Conservation (phyloP, 2,888 invertebrate species). For the Rhimphoctona megacephalus region DNA sequence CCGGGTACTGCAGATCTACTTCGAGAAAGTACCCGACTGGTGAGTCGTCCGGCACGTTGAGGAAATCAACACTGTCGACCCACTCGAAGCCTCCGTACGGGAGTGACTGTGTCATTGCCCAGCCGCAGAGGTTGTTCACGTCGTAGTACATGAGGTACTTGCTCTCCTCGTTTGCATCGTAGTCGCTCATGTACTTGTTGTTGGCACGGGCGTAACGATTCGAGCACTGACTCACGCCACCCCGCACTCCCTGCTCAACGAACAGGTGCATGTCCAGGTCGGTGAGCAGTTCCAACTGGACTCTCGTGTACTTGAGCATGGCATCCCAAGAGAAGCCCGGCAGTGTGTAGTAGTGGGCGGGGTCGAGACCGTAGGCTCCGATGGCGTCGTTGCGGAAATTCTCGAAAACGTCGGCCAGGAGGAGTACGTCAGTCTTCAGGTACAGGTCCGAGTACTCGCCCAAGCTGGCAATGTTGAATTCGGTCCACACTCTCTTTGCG, state of each 20-base stretch:
- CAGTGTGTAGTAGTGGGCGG: constrained; percentile 75
- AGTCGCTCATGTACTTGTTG: constrained; percentile 68
- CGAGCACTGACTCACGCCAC: neutral
- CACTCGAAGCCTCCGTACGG: constrained; percentile 50
- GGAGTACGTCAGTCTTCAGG: neutral
- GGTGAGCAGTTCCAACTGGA: constrained; percentile 71
- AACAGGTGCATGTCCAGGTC: constrained; percentile 79
- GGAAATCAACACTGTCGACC: neutral
- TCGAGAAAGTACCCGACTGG: constrained; percentile 81
- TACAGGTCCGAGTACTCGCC: constrained; percentile 77
- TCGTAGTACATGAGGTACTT: constrained; percentile 64
- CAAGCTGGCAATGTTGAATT: constrained; percentile 75
- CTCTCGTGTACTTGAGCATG: constrained; percentile 71
- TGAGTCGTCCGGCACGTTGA: constrained; percentile 73
- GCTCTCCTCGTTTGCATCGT: constrained; percentile 34
- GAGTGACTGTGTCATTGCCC: constrained; percentile 42
- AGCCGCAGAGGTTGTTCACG: constrained; percentile 61
- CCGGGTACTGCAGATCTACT: constrained; percentile 83
- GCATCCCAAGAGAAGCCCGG: constrained; percentile 52
- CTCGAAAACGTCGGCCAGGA: neutral
- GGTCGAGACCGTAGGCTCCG: constrained; percentile 76
- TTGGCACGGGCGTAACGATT: constrained; percentile 71
- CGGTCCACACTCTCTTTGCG: constrained; percentile 78
- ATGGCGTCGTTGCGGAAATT: constrained; percentile 26
- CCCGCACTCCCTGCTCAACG: constrained; percentile 18